These are phyloP conservation scores for Chiridota heheva DNA, from an alignment of 35 echinoderm and acorn worm species.

Conservation along the genomic window DNA sequence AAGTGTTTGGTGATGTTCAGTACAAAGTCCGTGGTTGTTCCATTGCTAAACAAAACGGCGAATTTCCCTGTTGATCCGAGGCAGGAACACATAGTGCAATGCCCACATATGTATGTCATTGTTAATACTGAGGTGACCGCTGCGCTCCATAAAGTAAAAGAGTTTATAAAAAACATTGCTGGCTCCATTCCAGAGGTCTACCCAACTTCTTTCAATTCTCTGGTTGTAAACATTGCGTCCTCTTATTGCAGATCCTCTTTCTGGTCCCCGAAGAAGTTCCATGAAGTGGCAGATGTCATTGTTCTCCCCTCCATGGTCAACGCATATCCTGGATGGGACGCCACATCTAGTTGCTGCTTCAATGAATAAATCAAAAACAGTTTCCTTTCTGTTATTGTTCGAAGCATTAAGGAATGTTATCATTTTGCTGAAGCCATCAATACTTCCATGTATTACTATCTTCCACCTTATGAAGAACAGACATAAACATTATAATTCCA, in stretches of 20 bases:
- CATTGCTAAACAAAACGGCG: conserved; percentile 14
- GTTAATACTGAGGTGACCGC: conserved; percentile 9
- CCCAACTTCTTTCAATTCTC: conserved; percentile 46
- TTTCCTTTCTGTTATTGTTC: conserved; percentile 35
- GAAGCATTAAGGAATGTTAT: conserved; percentile 23
- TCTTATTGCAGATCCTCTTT: conserved; percentile 19
- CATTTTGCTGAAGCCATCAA: conserved; percentile 38
- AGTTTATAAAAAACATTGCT: conserved; percentile 57
- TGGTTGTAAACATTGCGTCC: conserved; percentile 58
- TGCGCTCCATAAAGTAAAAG: conserved; percentile 41
- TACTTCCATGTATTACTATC: conserved; percentile 46
- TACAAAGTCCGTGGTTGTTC: conserved; percentile 63
- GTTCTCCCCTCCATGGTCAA: conserved; percentile 58
- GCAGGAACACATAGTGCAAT: conserved; percentile 53
- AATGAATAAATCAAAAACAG: conserved; percentile 17
- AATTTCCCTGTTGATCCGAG: conserved; percentile 39
- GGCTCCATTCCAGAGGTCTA: conserved; percentile 46
- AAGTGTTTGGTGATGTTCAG: conserved; percentile 10
- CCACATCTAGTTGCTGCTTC: conserved; percentile 16
- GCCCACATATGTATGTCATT: conserved; percentile 50
- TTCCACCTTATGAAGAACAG: too few relatives aligned
- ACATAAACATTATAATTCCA: too few relatives aligned
- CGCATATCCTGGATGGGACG: conserved; percentile 35
- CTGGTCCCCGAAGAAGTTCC: conserved; percentile 12
- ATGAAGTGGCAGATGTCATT: conserved; percentile 49